Conservation (phyloP, 1,140 invertebrate genomes). For the Saccostrea echinata region DNA sequence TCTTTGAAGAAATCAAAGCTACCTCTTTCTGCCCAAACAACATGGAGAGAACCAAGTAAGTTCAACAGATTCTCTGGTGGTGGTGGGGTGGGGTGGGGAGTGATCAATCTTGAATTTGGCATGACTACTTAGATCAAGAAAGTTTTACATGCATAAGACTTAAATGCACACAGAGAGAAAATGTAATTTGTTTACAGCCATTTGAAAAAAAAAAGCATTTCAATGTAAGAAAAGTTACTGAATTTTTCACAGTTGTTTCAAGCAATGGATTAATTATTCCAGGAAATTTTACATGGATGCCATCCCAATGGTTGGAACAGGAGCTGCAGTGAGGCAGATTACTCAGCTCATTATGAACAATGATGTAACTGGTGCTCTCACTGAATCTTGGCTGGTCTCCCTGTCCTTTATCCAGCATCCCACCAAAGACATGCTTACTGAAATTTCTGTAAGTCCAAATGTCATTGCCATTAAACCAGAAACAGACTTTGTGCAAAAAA, state of each 20-base stretch:
- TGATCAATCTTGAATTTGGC: no score
- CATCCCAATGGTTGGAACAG: conserved; percentile 90
- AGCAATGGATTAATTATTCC: conserved; percentile 46
- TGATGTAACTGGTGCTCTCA: conserved; percentile 83
- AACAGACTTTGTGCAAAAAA: background rate
- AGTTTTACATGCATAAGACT: background rate
- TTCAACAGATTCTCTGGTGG: background rate
- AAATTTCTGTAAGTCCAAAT: conserved; percentile 81
- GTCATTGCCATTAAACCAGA: background rate
- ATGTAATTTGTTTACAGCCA: no score
- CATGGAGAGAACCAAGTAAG: conserved; percentile 67
- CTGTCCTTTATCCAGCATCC: conserved; percentile 90
- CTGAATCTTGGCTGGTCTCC: conserved; percentile 89
- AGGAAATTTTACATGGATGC: conserved; percentile 85
- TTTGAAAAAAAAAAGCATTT: no score
- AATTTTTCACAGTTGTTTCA: background rate
- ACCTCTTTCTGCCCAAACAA: conserved; percentile 64
- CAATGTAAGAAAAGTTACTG: no score
- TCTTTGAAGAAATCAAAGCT: conserved; percentile 61
- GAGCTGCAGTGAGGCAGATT: conserved; percentile 89
- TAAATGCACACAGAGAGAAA: background rate
- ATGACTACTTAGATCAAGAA: background rate
- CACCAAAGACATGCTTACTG: conserved; percentile 85
- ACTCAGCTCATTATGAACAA: conserved; percentile 88
- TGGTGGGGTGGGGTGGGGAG: no score